These are phyloP conservation scores for Andrena fulva DNA, from an alignment of 2,888 invertebrate genomes.

Conservation along the genomic window DNA sequence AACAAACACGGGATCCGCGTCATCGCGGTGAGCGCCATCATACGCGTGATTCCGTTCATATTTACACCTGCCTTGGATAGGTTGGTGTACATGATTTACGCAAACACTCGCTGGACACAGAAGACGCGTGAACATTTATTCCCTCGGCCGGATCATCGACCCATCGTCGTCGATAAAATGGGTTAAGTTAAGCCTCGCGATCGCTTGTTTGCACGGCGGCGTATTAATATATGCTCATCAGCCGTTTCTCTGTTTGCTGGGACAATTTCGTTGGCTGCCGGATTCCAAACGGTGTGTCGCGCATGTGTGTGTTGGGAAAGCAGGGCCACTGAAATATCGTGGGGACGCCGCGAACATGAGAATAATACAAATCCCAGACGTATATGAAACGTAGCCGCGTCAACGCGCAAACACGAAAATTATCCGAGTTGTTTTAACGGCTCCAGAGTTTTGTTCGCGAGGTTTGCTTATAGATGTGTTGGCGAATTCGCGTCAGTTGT, in stretches of 20 bases:
- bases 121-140: constrained; percentile 66
- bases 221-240: constrained; percentile 59
- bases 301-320: constrained; percentile 9
- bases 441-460: background rate
- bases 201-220: constrained; percentile 48
- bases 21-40: constrained; percentile 35
- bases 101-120: constrained; percentile 41
- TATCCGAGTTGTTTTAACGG: constrained; percentile 33
- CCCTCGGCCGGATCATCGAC: constrained; percentile 43
- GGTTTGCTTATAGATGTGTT: background rate
- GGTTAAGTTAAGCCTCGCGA: constrained; percentile 46
- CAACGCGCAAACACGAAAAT: constrained; percentile 22
- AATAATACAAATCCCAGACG: constrained; percentile 15
- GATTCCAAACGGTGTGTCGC: background rate
- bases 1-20: constrained; percentile 33
- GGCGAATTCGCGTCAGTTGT: background rate
- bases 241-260: constrained; percentile 42
- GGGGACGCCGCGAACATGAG: background rate
- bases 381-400: constrained; percentile 25
- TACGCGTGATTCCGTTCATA: constrained; percentile 66
- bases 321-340: background rate
- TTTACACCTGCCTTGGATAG: constrained; percentile 61
- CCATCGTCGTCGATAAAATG: constrained; percentile 29
- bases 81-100: constrained; percentile 63
- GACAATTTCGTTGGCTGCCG: constrained; percentile 29